phyloP scores from a whole-genome alignment of 2,797 vertebrate species.

The Rachycentron canadum region DNA sequence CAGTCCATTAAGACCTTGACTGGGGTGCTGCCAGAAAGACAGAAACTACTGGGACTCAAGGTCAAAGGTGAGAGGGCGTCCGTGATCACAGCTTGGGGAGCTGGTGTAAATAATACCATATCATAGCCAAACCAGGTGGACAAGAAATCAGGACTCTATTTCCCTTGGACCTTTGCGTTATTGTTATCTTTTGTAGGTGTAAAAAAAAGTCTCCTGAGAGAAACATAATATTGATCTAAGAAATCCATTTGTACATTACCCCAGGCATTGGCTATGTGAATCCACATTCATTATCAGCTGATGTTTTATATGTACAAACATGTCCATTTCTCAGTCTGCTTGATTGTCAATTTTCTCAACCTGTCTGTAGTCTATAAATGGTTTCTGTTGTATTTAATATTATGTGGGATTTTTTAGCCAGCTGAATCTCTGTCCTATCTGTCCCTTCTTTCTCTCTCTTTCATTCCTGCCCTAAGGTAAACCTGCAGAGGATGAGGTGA shows the following conservation, averaged over 20 bases:
- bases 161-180: not conserved
- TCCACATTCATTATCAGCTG: conserved; percentile 4
- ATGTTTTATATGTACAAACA: conserved; percentile 9
- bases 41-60: conserved; percentile 97
- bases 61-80: conserved; percentile 90
- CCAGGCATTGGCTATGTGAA: conserved; percentile 4
- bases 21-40: conserved; percentile 96
- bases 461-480: conserved; percentile 87
- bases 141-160: not conserved
- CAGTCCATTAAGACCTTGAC: conserved; percentile 97
- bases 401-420: not conserved
- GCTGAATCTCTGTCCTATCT: conserved; percentile 1
- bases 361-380: not conserved
- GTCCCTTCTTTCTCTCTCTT: conserved; percentile 21
- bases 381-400: not conserved
- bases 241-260: not conserved
- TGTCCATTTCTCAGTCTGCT: conserved; percentile 4
- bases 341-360: conserved; percentile 2
- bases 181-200: not conserved
- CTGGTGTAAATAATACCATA: not conserved
- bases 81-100: not conserved
- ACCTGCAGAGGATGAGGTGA: conserved; percentile 96
- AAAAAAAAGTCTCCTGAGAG: not conserved
- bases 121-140: not conserved
- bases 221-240: not conserved